Evolutionary conservation across 2,113 vertebrate genomes (phyloP).

Genomic region (Mesocricetus auratus): DNA sequence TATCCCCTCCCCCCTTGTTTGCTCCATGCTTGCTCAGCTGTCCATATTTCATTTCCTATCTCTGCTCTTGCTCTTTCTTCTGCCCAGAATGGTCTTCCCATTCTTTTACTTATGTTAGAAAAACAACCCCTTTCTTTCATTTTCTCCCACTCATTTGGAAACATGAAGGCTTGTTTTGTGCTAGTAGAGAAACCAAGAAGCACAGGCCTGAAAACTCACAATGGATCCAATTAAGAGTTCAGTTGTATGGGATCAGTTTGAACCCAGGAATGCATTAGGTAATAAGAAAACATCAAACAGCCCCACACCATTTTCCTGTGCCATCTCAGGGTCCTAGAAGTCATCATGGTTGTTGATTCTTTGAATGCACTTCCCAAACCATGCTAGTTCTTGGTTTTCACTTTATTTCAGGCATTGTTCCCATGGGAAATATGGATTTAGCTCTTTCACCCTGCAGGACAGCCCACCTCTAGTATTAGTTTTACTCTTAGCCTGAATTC

Average conservation of each 20-base stretch:
- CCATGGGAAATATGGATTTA: background rate
- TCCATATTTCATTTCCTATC: background rate
- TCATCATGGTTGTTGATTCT: constrained; percentile 3
- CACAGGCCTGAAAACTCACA: background rate
- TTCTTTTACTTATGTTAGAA: constrained; percentile 45
- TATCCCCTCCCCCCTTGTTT: background rate
- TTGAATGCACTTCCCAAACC: constrained; percentile 32
- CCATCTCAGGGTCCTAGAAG: background rate
- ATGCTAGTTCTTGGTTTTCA: background rate
- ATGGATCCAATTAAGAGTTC: constrained; percentile 4
- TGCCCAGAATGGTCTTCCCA: constrained; percentile 24
- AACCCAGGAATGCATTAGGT: background rate
- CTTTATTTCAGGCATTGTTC: background rate
- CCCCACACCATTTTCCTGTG: background rate
- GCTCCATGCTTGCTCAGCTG: background rate
- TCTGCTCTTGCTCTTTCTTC: constrained; percentile 18
- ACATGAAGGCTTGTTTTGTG: constrained; percentile 12
- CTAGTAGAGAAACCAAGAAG: constrained; percentile 12
- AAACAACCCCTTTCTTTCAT: constrained; percentile 27
- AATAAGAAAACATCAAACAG: background rate
- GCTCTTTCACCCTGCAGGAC: background rate
- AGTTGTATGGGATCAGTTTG: constrained; percentile 47
- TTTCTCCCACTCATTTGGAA: constrained; percentile 37
- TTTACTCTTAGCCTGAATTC: background rate
- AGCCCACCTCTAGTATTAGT: background rate